Conservation (phyloP, 2,888 invertebrate species). For the Marronus borbonicus region DNA sequence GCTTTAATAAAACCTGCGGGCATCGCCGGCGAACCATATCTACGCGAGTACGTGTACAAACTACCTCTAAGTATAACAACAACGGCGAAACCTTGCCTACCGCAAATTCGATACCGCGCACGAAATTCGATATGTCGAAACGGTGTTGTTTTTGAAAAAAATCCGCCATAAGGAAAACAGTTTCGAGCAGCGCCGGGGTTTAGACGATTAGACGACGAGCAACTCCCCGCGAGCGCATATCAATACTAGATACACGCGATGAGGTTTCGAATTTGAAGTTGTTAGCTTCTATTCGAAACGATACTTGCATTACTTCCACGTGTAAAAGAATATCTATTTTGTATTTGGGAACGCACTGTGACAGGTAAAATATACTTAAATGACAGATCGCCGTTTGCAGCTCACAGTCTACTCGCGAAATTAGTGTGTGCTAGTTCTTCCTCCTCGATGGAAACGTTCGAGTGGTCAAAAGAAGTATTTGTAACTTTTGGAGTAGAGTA, state of each 20-base stretch:
- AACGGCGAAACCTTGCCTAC: constrained; percentile 56
- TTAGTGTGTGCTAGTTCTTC: constrained; percentile 45
- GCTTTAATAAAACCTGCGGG: neutral
- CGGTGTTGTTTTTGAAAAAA: constrained; percentile 59
- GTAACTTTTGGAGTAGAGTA: constrained; percentile 70
- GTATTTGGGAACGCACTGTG: constrained; percentile 69
- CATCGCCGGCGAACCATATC: neutral
- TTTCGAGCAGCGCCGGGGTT: constrained; percentile 59
- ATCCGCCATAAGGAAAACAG: constrained; percentile 62
- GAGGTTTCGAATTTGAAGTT: constrained; percentile 65
- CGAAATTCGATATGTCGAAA: constrained; percentile 65
- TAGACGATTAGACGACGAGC: constrained; percentile 43
- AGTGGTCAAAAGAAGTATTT: neutral
- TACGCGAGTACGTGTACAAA: constrained; percentile 1
- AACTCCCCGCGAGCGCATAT: constrained; percentile 54
- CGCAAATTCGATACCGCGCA: constrained; percentile 67
- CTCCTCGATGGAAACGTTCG: neutral
- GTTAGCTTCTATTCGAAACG: constrained; percentile 50
- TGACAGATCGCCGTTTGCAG: constrained; percentile 58
- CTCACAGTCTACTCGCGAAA: constrained; percentile 51
- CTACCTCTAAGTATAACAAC: constrained; percentile 19
- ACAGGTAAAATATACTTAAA: constrained; percentile 69
- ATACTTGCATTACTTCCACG: constrained; percentile 51
- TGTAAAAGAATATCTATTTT: constrained; percentile 70
- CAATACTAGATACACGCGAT: constrained; percentile 61